phyloP scores from a whole-genome alignment of 1,140 invertebrate genomes.

The Sinonovacula constricta region DNA sequence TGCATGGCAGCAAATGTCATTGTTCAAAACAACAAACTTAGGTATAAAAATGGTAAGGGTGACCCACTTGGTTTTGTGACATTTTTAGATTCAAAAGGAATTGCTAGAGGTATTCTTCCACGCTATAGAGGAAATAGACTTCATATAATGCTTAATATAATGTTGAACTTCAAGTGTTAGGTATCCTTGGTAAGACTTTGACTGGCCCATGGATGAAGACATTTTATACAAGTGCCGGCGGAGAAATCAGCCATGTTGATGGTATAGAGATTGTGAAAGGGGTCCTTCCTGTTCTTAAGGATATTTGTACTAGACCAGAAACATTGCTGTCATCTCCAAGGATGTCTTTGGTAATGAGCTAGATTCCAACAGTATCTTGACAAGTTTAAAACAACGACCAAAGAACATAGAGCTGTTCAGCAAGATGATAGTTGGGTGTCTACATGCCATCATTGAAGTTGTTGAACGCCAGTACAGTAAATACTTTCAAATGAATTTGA shows the following conservation, averaged over 20 bases:
- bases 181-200: constrained; percentile 44
- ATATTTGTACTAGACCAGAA: constrained; percentile 2
- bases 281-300: no score
- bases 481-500: constrained; percentile 34
- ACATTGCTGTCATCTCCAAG: background rate
- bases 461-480: constrained; percentile 42
- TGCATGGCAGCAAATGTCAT: no score
- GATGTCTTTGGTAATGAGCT: constrained; percentile 33
- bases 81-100: no score
- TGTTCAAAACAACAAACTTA: no score
- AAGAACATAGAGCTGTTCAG: constrained; percentile 1
- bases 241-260: constrained; percentile 32
- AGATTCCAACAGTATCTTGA: background rate
- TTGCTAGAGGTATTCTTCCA: no score
- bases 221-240: constrained; percentile 30
- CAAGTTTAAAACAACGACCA: background rate
- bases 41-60: no score
- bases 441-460: constrained; percentile 18
- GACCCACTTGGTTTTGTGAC: no score
- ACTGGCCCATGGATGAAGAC: constrained; percentile 54
- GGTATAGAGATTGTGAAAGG: constrained; percentile 29
- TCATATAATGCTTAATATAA: background rate
- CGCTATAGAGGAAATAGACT: no score
- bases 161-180: constrained; percentile 50
- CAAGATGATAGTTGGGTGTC: constrained; percentile 9